phyloP scores from a whole-genome alignment of 2,797 vertebrate species.

The Sebastes iracundus region DNA sequence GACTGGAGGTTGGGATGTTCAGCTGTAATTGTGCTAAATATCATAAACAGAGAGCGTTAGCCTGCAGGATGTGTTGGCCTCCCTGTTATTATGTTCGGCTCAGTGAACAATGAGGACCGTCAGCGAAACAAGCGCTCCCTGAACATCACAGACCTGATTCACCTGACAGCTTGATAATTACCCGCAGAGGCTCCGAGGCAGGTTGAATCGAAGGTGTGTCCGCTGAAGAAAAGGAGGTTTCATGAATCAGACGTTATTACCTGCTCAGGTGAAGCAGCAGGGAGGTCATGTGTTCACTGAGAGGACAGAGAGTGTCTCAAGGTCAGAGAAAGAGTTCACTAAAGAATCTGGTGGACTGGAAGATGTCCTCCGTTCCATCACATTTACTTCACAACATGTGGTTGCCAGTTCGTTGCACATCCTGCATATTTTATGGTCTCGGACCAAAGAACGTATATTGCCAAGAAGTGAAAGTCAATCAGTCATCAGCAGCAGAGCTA shows the following conservation, averaged over 20 bases:
- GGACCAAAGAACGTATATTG: too few relatives aligned
- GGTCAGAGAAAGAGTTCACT: background rate
- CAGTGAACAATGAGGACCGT: slow-evolving; percentile 17
- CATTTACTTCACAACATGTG: background rate
- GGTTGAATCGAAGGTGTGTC: slow-evolving; percentile 19
- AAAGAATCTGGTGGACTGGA: background rate
- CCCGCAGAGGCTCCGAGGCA: background rate
- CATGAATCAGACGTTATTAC: slow-evolving; percentile 41
- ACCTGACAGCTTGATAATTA: slow-evolving; percentile 46
- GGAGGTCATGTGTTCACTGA: background rate
- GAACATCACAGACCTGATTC: slow-evolving; percentile 29
- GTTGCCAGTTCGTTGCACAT: too few relatives aligned
- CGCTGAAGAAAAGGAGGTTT: background rate
- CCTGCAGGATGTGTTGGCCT: slow-evolving; percentile 28
- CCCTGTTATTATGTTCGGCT: slow-evolving; percentile 30
- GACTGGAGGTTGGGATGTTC: background rate
- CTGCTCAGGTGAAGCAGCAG: slow-evolving; percentile 31
- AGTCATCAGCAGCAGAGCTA: too few relatives aligned
- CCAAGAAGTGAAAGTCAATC: too few relatives aligned
- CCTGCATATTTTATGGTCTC: too few relatives aligned
- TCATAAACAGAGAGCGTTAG: slow-evolving; percentile 23
- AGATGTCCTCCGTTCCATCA: too few relatives aligned
- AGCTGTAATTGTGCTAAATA: slow-evolving; percentile 34
- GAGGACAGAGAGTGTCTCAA: background rate
- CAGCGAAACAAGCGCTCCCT: slow-evolving; percentile 26